Evolutionary conservation across 2,113 vertebrate species (phyloP), one percentile per base, ranked within the genome.

Genomic region (Xenopus borealis): DNA sequence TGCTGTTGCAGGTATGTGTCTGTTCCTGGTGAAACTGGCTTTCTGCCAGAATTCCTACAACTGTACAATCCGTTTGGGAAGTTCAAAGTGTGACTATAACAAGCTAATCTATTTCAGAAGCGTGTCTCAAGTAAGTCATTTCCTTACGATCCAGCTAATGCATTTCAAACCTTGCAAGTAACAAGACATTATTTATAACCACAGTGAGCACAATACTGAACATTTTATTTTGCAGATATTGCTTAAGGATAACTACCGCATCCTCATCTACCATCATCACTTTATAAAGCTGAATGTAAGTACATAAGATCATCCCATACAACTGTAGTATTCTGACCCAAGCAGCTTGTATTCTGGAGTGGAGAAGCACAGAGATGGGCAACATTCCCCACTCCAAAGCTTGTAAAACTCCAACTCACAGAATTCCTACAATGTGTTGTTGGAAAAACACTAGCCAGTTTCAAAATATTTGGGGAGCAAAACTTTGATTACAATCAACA

Each of bases 191-290:
- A 17, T 10, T 17, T 16, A 58, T 10, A 10, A 18, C 4, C 16
- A 58, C 3, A 19, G 55, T 18, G 10, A 18, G 19, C 13, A 58
- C 3, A n/a, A 5, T 8, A 61, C 13, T 23, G 10, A 53, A 14
- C 59, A 61, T 11, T 33, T 13, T 52, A 10, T 33, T 66, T 78
- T 69, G 6, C 71, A 78, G 71, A 57, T n/a, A 6, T 19, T 57
- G 27, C 3, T 9, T 4, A 46, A 4, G 4, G 20, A 44, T 46
- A 46, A 63, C 27, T 59, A 69, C 20, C 14, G 57, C 47, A 72
- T 72, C n/a, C 71, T 78, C 7, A 61, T 72, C 45, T 72, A 46
- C 50, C 40, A 47, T 14, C 19, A 78, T 46, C 64, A 78, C 46
- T 69, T 69, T 50, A 45, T 63, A 40, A 52, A 62, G 46, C 65